Conservation (phyloP, 2,797 vertebrate species). For the Varecia variegata region DNA sequence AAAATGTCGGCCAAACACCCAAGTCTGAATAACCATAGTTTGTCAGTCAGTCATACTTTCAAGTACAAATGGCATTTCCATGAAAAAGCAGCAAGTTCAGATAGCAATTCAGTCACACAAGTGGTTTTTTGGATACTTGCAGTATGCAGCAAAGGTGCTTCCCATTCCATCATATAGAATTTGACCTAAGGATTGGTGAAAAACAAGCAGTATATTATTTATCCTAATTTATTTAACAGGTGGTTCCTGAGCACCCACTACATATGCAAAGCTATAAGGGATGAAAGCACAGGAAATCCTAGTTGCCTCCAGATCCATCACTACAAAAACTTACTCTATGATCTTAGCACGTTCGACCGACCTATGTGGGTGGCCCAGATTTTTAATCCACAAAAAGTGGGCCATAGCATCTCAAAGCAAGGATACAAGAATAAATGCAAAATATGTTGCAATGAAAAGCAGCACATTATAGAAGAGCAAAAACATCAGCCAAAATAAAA, state of each 20-base stretch:
- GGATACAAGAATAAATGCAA: neutral
- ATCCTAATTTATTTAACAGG: neutral
- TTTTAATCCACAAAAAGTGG: neutral
- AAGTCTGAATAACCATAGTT: neutral
- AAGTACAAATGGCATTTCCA: neutral
- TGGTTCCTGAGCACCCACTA: neutral
- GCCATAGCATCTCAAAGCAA: neutral
- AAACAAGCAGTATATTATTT: neutral
- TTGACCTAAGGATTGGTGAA: neutral
- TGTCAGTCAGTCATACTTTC: neutral
- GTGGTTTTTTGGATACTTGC: neutral
- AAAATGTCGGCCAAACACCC: neutral
- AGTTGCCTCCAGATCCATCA: neutral
- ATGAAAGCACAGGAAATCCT: neutral
- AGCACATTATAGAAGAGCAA: neutral
- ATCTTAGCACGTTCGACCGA: conserved; percentile 6
- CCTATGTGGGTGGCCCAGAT: neutral
- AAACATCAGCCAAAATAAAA: neutral
- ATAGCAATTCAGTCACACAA: neutral
- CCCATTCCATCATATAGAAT: neutral
- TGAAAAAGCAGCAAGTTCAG: neutral
- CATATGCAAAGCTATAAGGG: neutral
- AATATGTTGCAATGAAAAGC: neutral
- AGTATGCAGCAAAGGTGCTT: neutral
- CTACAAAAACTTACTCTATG: neutral